These are phyloP conservation scores for Lasioglossum marginatum DNA, from an alignment of 2,888 invertebrate genomes.

Conservation along the genomic window DNA sequence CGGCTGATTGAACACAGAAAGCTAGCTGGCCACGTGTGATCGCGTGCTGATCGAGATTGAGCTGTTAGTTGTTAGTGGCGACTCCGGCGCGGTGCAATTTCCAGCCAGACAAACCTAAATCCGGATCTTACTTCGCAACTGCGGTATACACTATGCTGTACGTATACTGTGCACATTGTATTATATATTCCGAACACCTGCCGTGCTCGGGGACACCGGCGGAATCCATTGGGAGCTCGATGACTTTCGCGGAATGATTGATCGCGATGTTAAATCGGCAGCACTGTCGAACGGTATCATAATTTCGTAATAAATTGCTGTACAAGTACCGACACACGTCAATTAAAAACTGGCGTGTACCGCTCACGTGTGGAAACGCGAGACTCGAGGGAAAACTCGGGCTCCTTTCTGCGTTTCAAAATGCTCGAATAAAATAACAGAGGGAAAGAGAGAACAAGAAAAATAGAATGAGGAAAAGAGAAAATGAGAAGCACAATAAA, in stretches of 20 bases:
- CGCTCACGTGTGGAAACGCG: neutral
- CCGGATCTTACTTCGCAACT: conserved; percentile 1
- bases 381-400: neutral
- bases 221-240: neutral
- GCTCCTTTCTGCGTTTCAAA: neutral
- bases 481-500: neutral
- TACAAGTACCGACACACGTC: conserved; percentile 38
- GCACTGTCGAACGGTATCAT: conserved; percentile 23
- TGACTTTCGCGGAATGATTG: conserved; percentile 5
- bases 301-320: conserved; percentile 31
- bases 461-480: neutral
- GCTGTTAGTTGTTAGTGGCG: neutral
- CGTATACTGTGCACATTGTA: neutral
- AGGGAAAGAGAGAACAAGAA: no score
- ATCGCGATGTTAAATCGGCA: conserved; percentile 41
- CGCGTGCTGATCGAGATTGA: conserved; percentile 2
- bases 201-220: neutral
- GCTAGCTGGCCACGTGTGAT: neutral
- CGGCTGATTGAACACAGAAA: neutral
- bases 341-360: conserved; percentile 29
- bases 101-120: neutral
- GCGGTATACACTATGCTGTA: neutral
- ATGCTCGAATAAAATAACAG: neutral
- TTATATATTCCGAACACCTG: neutral
- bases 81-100: neutral